phyloP scores from a whole-genome alignment of 2,888 invertebrate genomes.

The Ochropacha duplaris region DNA sequence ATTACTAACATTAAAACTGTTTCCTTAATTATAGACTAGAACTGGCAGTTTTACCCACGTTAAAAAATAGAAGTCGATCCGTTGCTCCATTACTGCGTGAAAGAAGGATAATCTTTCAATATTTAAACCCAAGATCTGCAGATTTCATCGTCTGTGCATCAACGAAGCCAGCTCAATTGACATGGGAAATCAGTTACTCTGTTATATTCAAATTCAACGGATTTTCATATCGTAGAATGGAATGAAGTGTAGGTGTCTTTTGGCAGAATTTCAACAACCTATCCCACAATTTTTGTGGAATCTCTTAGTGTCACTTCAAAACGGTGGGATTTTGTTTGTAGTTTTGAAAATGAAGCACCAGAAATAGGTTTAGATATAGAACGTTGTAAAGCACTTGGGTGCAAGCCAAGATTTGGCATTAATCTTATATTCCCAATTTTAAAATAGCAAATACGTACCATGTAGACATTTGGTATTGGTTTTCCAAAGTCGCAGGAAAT shows the following conservation, averaged over 20 bases:
- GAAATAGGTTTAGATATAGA: conserved; percentile 30
- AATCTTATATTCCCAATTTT: too few relatives aligned
- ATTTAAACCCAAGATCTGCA: not conserved
- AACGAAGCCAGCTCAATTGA: conserved; percentile 19
- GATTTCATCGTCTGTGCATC: conserved; percentile 15
- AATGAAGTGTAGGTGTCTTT: conserved; percentile 19
- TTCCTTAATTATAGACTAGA: too few relatives aligned
- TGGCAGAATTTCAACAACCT: conserved; percentile 34
- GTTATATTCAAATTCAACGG: conserved; percentile 30
- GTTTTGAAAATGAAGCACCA: conserved; percentile 19
- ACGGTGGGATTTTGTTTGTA: conserved; percentile 12
- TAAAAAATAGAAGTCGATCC: too few relatives aligned
- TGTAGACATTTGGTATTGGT: too few relatives aligned
- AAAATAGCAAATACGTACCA: too few relatives aligned
- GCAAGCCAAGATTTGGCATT: conserved; percentile 22
- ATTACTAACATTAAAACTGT: too few relatives aligned
- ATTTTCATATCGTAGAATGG: conserved; percentile 27
- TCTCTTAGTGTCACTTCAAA: conserved; percentile 22
- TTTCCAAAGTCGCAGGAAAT: too few relatives aligned
- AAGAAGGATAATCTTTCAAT: too few relatives aligned
- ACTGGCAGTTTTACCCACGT: too few relatives aligned
- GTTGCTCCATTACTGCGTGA: too few relatives aligned
- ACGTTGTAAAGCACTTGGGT: conserved; percentile 19
- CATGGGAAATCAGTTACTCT: conserved; percentile 34
- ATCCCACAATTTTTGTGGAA: conserved; percentile 17